Evolutionary conservation across 1,140 invertebrate species (phyloP).

Genomic region (Campodea augens): DNA sequence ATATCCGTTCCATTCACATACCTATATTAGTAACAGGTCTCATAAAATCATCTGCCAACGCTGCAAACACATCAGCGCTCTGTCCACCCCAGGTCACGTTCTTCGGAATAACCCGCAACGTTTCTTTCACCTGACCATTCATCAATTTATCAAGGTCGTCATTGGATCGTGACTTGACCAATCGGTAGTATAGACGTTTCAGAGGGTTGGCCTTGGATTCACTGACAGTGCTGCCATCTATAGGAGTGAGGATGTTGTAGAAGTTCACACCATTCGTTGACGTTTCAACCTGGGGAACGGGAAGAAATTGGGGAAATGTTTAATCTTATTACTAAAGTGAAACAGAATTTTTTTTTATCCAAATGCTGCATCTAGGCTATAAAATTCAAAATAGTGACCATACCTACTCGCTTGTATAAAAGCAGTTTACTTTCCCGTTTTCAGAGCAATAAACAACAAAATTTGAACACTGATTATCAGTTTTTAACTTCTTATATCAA

Average conservation of each 20-base stretch:
- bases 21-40: constrained; percentile 25
- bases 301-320: no score
- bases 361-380: no score
- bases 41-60: constrained; percentile 30
- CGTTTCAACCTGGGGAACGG: no score
- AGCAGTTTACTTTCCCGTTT: no score
- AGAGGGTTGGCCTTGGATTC: background rate
- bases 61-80: constrained; percentile 25
- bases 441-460: no score
- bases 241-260: constrained; percentile 25
- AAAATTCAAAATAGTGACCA: no score
- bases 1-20: no score
- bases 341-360: no score
- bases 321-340: no score
- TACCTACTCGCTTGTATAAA: no score
- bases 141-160: constrained; percentile 22
- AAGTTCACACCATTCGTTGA: constrained; percentile 25
- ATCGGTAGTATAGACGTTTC: background rate
- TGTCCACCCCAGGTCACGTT: constrained; percentile 30
- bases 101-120: constrained; percentile 25
- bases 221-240: background rate
- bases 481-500: no score
- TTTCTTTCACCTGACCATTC: constrained; percentile 27
- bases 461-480: no score
- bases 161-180: constrained; percentile 13